A percentile compares a stretch with the other conserved stretches of the same genome.
phyloP scores from a whole-genome alignment of 2,888 invertebrate genomes.

The Drosophila meridionalis region DNA sequence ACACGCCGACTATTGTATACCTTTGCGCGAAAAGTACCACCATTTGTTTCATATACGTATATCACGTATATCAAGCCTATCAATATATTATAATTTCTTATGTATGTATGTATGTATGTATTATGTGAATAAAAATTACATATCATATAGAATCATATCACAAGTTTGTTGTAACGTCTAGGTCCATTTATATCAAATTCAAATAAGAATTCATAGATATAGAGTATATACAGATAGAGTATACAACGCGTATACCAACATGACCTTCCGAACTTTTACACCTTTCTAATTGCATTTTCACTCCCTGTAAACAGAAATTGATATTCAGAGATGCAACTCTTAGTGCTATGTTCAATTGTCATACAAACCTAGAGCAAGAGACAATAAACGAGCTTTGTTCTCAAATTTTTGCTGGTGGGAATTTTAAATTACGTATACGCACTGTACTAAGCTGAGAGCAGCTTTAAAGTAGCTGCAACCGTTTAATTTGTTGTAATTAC shows the following conservation, averaged over 20 bases:
- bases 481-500: constrained; percentile 55
- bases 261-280: neutral
- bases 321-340: neutral
- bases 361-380: no score
- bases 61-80: no score
- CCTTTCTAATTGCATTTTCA: neutral
- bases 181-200: no score
- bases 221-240: neutral
- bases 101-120: no score
- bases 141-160: no score
- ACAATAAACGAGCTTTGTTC: neutral
- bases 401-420: neutral
- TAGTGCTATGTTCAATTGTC: neutral
- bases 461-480: constrained; percentile 32
- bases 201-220: no score
- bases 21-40: neutral
- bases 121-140: no score
- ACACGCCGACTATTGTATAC: neutral
- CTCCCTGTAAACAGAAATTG: neutral
- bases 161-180: no score
- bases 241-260: no score
- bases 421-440: constrained; percentile 21
- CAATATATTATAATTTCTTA: no score
- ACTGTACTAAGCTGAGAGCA: neutral
- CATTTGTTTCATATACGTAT: neutral